Evolutionary conservation across 2,113 vertebrate genomes (phyloP), one percentile per base, ranked within the genome.

Genomic region (Engystomops pustulosus): DNA sequence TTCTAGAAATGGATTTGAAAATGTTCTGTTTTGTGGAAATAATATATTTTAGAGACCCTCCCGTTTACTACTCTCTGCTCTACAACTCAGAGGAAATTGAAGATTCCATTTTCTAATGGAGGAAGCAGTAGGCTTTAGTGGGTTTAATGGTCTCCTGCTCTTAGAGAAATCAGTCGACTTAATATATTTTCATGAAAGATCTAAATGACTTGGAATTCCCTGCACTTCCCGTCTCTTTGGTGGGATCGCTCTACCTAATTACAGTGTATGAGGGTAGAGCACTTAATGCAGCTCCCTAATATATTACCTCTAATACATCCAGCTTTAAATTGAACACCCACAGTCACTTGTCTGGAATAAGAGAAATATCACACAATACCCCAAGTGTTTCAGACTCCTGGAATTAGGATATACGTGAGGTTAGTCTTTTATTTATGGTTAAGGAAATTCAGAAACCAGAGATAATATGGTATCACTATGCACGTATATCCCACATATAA

Each of bases 121-220:
- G 44, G 44, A 49, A 74, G 27, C 45, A 44, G 27, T 74, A 74
- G 71, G 25, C 71, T 74, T 74, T 49, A 10, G 45, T 23, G 30
- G 49, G 5, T 77, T 55, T 77, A 36, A 77, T 38, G 18, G 55
- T 10, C 10, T 25, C 34, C 34, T 77, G 27, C 47, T 55, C 49
- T 76, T 76, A 53, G 9, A 36, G 44, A 20, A 58, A 77, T 23
- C n/a, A 23, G 20, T 34, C 36, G 32, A 20, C 49, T 77, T 58
- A n/a, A 58, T n/a, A 76, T 47, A 45, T 30, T 76, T 76, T 51
- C 55, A 10, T n/a, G 8, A 53, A 76, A 76, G 47, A 34, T 76
- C 30, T 53, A 58, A 67, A 67, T 67, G 15, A 34, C 18, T 18
- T 67, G 0, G 5, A 65, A 32, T 65, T 32, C 60, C 60, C 27